Base-by-base conservation (phyloP, 2,797 vertebrate genomes). In the Lacerta agilis region DNA sequence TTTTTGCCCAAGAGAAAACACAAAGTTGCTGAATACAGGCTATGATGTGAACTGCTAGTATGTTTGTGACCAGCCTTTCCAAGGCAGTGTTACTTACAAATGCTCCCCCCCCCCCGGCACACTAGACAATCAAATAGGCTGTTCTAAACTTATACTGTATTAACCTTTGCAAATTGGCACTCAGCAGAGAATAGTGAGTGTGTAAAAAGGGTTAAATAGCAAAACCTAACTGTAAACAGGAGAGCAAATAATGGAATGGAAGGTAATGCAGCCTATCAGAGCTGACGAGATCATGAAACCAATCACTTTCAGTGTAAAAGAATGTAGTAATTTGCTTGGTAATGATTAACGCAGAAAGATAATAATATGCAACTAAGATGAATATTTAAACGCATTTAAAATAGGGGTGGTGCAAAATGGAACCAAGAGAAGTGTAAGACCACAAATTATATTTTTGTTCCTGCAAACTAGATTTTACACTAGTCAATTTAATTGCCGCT, bases 1-100 rank as follows among this genome's bases (percentile, higher is more conserved):
- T 97, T 97, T 96, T 96, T 95, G 97, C 98, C 97, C 97, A 96
- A 96, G 97, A 98, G 98, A 97, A 97, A 98, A 97, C 96, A 96
- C 96, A 94, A 96, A 98, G 96, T 98, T 97, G 97, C 97, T 97
- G 98, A 97, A 97, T 97, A 96, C 77, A 94, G 96, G 94, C 92
- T 97, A 96, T 93, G 95, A 95, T 93, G 82, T 90, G 95, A 94
- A 94, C 93, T 94, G 89, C 90, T 83, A 27, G 71, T 79, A 79
- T 82, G 71, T 72, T 88, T 0, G 87, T 87, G 96, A 92, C 92
- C 91, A 92, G 92, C 94, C 89, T 88, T 92, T 95, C 91, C 1
- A 20, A 94, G 88, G 89, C 78, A 87, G 86, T 81, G 91, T 90
- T 91, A 88, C 91, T 92, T 88, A 77, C 78, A n/a, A 91, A 86